Conservation (phyloP, 2,113 vertebrate species). For the Cryptomyrus ogoouensis region DNA sequence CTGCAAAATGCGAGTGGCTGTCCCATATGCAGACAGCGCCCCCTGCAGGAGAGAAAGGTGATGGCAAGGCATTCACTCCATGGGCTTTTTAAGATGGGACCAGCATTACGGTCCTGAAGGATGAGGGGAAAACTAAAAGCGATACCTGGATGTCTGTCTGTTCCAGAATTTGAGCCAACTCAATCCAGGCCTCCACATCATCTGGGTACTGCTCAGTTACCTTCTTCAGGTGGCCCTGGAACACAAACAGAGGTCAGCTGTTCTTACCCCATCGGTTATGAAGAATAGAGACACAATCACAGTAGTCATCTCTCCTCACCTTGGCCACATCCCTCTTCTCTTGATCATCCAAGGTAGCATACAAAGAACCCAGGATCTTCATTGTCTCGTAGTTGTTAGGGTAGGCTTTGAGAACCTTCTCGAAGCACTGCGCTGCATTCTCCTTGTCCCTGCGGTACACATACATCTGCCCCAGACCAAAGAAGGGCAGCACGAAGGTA, state of each 20-base stretch:
- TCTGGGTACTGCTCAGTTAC: constrained; percentile 97
- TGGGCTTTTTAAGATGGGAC: background rate
- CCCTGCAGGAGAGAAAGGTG: constrained; percentile 55
- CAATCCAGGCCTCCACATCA: constrained; percentile 98
- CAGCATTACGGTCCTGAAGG: background rate
- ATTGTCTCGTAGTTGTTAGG: constrained; percentile 99
- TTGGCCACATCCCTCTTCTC: constrained; percentile 96
- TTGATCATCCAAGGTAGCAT: constrained; percentile 94
- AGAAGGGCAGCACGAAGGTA: constrained; percentile 94
- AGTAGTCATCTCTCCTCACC: constrained; percentile 50
- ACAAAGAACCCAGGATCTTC: constrained; percentile 97
- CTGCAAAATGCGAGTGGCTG: constrained; percentile 93
- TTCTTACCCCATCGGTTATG: background rate
- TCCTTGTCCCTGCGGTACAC: constrained; percentile 96
- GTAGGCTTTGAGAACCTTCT: constrained; percentile 96
- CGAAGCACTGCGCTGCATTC: constrained; percentile 96
- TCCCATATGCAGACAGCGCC: constrained; percentile 91
- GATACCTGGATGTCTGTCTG: constrained; percentile 93
- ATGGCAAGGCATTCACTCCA: background rate
- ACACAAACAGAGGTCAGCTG: constrained; percentile 20
- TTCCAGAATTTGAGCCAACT: constrained; percentile 93
- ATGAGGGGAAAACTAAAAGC: background rate
- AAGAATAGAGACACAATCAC: background rate
- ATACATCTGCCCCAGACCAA: constrained; percentile 98
- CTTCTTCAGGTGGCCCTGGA: constrained; percentile 92